These are phyloP conservation scores for Chiridota heheva DNA, from an alignment of 35 echinoderm and acorn worm genomes.

Conservation along the genomic window DNA sequence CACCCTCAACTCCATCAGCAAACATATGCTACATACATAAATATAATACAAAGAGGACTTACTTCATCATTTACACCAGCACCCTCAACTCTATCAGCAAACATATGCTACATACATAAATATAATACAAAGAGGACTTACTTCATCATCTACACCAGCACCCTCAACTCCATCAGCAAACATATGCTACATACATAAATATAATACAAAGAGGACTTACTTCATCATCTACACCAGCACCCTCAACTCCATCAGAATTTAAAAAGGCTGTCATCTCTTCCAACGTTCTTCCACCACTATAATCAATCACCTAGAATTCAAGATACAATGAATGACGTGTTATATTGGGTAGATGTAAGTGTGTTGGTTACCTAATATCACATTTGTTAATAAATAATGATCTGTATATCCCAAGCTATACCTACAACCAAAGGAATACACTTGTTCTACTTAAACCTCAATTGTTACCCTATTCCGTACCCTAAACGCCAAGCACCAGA, in stretches of 20 bases:
- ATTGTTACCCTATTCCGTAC: not conserved
- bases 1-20: too few species aligned
- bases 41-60: not conserved
- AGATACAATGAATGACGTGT: not conserved
- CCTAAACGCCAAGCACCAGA: not conserved
- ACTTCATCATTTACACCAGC: not conserved
- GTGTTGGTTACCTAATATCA: not conserved
- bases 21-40: not conserved
- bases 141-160: too few species aligned
- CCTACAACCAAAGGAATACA: too few species aligned
- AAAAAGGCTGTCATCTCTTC: constrained; percentile 84
- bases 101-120: not conserved
- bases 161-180: not conserved
- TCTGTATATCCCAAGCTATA: not conserved
- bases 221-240: constrained; percentile 74
- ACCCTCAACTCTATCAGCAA: not conserved
- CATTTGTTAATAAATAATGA: not conserved
- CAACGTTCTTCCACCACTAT: constrained; percentile 86
- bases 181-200: not conserved
- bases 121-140: not conserved
- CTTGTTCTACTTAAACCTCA: not conserved
- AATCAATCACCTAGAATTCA: constrained; percentile 77
- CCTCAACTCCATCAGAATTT: constrained; percentile 73
- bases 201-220: constrained; percentile 8
- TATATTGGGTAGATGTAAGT: not conserved